Base-by-base conservation (phyloP, 2,797 vertebrate genomes). In the Anabas testudineus region DNA sequence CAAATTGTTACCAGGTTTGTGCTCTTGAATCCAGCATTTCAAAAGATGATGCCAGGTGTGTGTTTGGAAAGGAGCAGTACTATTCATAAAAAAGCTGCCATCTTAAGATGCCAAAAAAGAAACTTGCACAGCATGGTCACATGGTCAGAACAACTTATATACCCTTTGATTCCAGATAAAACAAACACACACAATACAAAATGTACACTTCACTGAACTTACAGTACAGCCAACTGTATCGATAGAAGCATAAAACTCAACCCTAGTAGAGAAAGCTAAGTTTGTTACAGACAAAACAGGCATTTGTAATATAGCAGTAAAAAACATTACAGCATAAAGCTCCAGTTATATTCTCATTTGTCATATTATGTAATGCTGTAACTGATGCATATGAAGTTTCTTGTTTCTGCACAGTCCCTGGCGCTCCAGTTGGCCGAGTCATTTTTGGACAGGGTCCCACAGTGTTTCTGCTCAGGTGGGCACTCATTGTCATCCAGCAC, bases 321-420 rank as follows among this genome's bases (percentile, higher is more conserved):
- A 45, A 5, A 13, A 15, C 37, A 16, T 5, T 1, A 36, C 36
- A 16, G 39, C 37, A 14, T 39, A 7, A 4, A 1, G 1, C 34
- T 7, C 32, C 32, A 34, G 12, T 37, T 37, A 12, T 7, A 12
- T 36, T 13, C 14, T 39, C 6, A 19, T 7, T 10, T 46, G 12
- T 4, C 6, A 4, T n/a, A n/a, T 7, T 10, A 10, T 1, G 15
- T 43, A n/a, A 2, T 19, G 7, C 9, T 43, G 42, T 43, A n/a
- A 62, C 0, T 61, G 22, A 0, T 18, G 60, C 87, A 90, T 55
- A 89, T 36, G 24, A 88, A 86, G 62, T 88, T 85, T 71, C 43
- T 75, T 74, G 2, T 81, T 9, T 88, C 84, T 13, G 65, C 49
- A 55, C 88, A 90, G 75, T 86, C 70, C 19, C 56, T 67, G 37